Evolutionary conservation across 2,113 vertebrate species (phyloP).

Genomic region (Ictalurus furcatus): DNA sequence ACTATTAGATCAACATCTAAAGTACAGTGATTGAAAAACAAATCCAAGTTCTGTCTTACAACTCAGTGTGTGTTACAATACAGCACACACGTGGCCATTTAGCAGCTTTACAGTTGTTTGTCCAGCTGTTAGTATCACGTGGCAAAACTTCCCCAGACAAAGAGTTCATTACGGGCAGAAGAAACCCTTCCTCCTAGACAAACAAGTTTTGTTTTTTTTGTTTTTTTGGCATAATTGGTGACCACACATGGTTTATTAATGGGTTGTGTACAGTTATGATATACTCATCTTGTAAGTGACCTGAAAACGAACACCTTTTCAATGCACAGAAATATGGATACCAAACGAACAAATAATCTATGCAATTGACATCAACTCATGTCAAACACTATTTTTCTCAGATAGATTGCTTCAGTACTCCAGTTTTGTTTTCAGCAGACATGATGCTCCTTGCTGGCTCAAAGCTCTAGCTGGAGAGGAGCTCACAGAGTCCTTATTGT

Average conservation of each 20-base stretch:
- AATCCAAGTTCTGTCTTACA: not conserved
- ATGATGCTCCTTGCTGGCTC: slow-evolving; percentile 4
- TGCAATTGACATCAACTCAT: not conserved
- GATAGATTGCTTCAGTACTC: not conserved
- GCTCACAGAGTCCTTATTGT: slow-evolving; percentile 31
- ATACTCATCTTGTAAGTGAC: not conserved
- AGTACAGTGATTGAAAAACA: not conserved
- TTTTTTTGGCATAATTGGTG: not conserved
- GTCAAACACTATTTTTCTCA: not conserved
- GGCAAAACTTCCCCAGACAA: slow-evolving; percentile 19
- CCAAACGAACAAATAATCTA: too few relatives aligned
- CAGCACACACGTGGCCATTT: slow-evolving; percentile 7
- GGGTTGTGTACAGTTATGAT: not conserved
- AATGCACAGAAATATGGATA: not conserved
- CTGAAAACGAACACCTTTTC: not conserved
- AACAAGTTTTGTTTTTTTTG: not conserved
- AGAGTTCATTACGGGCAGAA: not conserved
- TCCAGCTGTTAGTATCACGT: slow-evolving; percentile 30
- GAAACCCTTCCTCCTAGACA: not conserved
- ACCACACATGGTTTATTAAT: not conserved
- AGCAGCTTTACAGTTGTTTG: slow-evolving; percentile 35
- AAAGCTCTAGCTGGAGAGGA: not conserved
- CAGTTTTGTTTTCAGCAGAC: not conserved
- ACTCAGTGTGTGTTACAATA: not conserved
- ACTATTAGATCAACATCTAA: not conserved